phyloP scores from a whole-genome alignment of 2,888 invertebrate species.

The Cheilosia soror region DNA sequence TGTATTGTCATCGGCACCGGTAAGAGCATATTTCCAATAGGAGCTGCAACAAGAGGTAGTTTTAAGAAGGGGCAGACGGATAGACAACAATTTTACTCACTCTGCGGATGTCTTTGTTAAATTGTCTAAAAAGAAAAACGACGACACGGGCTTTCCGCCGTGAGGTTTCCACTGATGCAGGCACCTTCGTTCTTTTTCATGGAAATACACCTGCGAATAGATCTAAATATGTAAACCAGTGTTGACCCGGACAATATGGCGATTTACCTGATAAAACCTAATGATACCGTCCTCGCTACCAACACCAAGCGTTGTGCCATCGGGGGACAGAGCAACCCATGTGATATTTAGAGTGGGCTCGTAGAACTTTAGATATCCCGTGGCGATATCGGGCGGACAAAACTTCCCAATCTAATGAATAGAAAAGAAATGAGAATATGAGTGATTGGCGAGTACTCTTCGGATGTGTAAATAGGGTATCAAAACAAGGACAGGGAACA shows the following conservation, averaged over 20 bases:
- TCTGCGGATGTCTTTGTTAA: conserved; percentile 91
- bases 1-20: conserved; percentile 94
- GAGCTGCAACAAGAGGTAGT: conserved; percentile 84
- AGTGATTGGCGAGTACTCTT: background rate
- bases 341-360: conserved; percentile 88
- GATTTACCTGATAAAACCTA: conserved; percentile 93
- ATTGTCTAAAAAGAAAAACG: conserved; percentile 97
- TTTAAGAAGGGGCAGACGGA: background rate
- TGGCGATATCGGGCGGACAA: conserved; percentile 79
- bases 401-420: conserved; percentile 80
- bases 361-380: conserved; percentile 81
- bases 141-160: conserved; percentile 92
- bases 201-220: conserved; percentile 87
- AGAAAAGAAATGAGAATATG: background rate
- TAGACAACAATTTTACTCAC: conserved; percentile 85
- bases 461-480: too few relatives aligned
- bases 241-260: background rate
- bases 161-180: conserved; percentile 98
- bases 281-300: conserved; percentile 95
- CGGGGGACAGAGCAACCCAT: conserved; percentile 96
- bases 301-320: conserved; percentile 96
- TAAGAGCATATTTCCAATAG: conserved; percentile 98
- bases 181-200: conserved; percentile 90
- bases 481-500: too few relatives aligned
- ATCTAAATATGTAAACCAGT: background rate